phyloP scores from a whole-genome alignment of 2,113 vertebrate genomes.

The Megatriorchis doriae region DNA sequence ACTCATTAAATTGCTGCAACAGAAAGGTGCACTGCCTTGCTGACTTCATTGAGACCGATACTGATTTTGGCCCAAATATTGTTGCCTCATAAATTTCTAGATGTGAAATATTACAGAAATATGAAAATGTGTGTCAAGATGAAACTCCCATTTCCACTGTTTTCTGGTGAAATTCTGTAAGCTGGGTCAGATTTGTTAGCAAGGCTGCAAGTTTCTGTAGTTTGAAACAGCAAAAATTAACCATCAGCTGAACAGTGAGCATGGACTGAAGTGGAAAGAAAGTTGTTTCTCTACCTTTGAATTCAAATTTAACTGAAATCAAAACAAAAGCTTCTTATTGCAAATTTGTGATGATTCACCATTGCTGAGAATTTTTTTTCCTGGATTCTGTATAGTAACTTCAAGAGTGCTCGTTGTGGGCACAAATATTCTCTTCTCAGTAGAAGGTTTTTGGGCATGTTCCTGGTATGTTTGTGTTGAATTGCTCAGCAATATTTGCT shows the following conservation, averaged over 20 bases:
- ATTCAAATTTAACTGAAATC: conserved; percentile 6
- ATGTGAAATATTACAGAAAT: conserved; percentile 19
- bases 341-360: conserved; percentile 23
- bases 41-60: background rate
- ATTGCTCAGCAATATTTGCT: background rate
- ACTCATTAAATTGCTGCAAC: background rate
- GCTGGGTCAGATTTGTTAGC: background rate
- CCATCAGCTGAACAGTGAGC: background rate
- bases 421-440: background rate
- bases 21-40: background rate
- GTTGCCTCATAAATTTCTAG: background rate
- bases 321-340: background rate
- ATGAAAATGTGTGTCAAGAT: background rate
- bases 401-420: background rate
- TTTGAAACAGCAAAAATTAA: conserved; percentile 30
- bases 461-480: conserved; percentile 11
- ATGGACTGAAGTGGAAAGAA: background rate
- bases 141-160: conserved; percentile 19
- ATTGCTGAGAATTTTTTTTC: conserved; percentile 43
- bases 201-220: conserved; percentile 34
- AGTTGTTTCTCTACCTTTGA: background rate
- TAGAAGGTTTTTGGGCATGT: background rate
- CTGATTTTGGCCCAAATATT: background rate
- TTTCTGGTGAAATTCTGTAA: conserved; percentile 33
- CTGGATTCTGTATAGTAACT: conserved; percentile 21